These are phyloP conservation scores for Loriculus beryllinus DNA, from an alignment of 2,797 vertebrate genomes.

Conservation along the genomic window DNA sequence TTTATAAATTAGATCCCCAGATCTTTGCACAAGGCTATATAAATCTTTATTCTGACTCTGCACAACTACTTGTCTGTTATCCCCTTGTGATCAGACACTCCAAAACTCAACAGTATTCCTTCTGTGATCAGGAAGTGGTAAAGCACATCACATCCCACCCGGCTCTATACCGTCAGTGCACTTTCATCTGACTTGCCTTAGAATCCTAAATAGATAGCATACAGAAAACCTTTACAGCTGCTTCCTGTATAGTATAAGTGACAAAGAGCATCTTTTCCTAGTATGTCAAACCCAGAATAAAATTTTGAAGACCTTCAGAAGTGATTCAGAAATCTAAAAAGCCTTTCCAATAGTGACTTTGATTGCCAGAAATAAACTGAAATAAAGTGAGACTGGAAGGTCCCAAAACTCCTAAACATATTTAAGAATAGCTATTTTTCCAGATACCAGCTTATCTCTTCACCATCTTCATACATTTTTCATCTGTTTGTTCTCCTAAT, in stretches of 20 bases:
- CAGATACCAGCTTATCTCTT: not conserved
- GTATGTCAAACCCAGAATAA: not conserved
- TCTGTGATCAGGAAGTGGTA: not conserved
- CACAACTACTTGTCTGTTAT: not conserved
- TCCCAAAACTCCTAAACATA: not conserved
- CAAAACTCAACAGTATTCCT: not conserved
- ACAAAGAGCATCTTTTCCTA: not conserved
- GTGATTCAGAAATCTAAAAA: not conserved
- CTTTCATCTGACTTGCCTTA: not conserved
- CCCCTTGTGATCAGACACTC: not conserved
- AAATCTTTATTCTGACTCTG: not conserved
- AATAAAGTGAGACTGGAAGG: not conserved
- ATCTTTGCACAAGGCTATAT: not conserved
- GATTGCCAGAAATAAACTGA: not conserved
- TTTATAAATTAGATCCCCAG: not conserved
- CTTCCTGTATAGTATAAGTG: not conserved
- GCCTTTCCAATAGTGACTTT: not conserved
- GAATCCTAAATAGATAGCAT: not conserved
- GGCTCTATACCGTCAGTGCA: not conserved
- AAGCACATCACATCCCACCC: not conserved
- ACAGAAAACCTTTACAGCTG: not conserved
- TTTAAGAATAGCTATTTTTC: not conserved
- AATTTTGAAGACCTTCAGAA: not conserved
- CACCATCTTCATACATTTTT: not conserved
- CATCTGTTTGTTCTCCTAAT: not conserved